Evolutionary conservation across 2,113 vertebrate species (phyloP).

Genomic region (Calypte anna): DNA sequence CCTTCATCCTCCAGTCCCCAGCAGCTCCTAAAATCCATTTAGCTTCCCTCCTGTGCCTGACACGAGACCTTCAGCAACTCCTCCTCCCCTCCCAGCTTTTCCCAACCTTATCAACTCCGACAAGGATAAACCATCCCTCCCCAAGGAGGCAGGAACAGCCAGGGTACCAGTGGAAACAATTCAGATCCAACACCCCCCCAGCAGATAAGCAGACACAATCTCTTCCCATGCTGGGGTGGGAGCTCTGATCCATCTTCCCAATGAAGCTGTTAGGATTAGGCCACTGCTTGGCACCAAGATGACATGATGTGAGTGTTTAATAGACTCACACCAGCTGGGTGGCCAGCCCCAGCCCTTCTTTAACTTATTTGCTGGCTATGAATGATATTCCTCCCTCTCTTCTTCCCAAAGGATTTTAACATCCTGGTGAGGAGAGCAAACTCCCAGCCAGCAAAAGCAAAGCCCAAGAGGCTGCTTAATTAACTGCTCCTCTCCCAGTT

Average conservation of each 20-base stretch:
- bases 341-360: background rate
- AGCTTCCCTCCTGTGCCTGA: background rate
- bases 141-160: background rate
- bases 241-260: background rate
- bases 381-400: background rate
- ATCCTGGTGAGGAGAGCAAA: background rate
- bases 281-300: background rate
- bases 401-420: conserved; percentile 47
- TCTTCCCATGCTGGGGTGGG: background rate
- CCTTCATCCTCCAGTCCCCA: background rate
- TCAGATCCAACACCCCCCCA: background rate
- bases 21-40: background rate
- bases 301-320: background rate
- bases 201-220: background rate
- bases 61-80: background rate
- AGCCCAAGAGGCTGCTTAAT: conserved; percentile 10
- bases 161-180: background rate
- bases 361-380: background rate
- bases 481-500: conserved; percentile 1
- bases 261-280: conserved; percentile 19
- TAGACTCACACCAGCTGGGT: background rate
- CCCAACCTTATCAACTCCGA: background rate
- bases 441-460: background rate
- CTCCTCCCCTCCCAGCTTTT: background rate
- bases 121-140: background rate